These are phyloP conservation scores for Suncus etruscus DNA, from an alignment of 2,113 vertebrate genomes.

Conservation along the genomic window DNA sequence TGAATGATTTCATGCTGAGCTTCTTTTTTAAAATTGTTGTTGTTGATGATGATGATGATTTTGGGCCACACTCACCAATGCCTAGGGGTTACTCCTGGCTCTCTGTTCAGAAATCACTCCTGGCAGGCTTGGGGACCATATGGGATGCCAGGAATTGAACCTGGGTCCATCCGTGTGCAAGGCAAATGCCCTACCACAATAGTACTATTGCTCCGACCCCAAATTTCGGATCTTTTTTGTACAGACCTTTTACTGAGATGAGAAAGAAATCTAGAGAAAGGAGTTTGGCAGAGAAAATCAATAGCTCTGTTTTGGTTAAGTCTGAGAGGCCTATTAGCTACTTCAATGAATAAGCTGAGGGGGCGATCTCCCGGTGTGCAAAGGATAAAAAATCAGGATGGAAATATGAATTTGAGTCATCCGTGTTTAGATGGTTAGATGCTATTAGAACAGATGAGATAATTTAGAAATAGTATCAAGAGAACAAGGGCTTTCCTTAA, in stretches of 20 bases:
- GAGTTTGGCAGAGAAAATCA: neutral
- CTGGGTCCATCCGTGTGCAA: no score
- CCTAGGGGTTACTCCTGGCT: no score
- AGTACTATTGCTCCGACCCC: neutral
- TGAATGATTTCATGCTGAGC: neutral
- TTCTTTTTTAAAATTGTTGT: no score
- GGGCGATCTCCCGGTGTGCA: neutral
- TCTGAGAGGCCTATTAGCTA: constrained; percentile 30
- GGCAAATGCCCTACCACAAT: no score
- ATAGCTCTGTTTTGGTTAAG: constrained; percentile 39
- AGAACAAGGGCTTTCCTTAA: neutral
- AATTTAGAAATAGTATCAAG: neutral
- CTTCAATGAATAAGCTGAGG: neutral
- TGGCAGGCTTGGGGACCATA: no score
- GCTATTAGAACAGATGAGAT: constrained; percentile 15
- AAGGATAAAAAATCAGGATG: constrained; percentile 22
- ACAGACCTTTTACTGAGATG: constrained; percentile 6
- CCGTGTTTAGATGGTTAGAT: constrained; percentile 31
- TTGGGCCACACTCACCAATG: no score
- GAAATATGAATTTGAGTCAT: constrained; percentile 59
- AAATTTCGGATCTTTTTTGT: neutral
- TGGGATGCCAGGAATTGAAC: no score
- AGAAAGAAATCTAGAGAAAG: neutral
- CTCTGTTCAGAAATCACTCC: no score
- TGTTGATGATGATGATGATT: no score